Evolutionary conservation across 2,888 invertebrate species (phyloP).

Genomic region (Apodemia mormo): DNA sequence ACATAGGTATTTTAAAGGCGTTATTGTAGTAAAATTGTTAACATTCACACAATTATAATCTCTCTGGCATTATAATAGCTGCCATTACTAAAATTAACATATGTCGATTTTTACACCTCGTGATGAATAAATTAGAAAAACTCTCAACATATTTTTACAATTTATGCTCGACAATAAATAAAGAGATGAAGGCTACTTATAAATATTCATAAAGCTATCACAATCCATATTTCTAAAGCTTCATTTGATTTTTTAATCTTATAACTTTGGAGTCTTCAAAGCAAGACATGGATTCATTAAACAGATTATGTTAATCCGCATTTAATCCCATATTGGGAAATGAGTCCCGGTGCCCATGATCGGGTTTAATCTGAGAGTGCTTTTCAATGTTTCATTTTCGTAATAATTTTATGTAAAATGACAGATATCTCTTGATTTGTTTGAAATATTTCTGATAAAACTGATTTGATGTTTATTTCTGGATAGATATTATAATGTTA

Average conservation of each 20-base stretch:
- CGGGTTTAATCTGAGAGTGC: conserved; percentile 42
- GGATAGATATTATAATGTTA: neutral
- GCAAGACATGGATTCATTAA: conserved; percentile 10
- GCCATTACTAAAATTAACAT: neutral
- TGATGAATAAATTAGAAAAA: conserved; percentile 4
- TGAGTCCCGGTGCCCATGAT: conserved; percentile 56
- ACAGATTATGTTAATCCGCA: conserved; percentile 12
- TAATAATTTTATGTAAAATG: conserved; percentile 12
- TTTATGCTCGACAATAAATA: conserved; percentile 8
- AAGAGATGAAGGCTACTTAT: neutral
- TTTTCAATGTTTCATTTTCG: conserved; percentile 37
- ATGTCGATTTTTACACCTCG: conserved; percentile 11
- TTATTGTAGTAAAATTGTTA: neutral
- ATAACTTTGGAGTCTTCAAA: conserved; percentile 6
- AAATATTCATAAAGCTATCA: conserved; percentile 13
- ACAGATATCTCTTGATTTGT: neutral
- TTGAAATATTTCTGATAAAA: neutral
- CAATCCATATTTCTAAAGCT: conserved; percentile 16
- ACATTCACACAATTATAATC: conserved; percentile 1
- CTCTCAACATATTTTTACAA: neutral
- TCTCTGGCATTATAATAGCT: neutral
- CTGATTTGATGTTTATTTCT: neutral
- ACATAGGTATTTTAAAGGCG: no score
- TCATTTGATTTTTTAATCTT: conserved; percentile 10
- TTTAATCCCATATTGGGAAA: conserved; percentile 60